Percentiles rank a stretch among this genome's conserved stretches.
Conservation (phyloP, 2,113 vertebrate genomes). For the Eleginops maclovinus region DNA sequence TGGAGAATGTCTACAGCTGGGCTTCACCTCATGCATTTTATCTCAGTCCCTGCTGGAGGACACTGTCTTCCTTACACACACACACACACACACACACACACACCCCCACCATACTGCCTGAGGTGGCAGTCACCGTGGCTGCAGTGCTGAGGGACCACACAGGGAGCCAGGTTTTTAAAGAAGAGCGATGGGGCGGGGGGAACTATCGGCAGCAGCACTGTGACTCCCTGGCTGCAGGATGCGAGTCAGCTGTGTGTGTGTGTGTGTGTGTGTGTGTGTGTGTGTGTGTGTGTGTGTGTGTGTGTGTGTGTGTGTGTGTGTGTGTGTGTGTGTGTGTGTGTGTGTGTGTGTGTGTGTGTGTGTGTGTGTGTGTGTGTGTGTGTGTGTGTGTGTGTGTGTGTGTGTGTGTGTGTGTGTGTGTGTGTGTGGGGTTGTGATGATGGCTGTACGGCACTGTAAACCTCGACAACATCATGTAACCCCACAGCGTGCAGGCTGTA, state of each 20-base stretch:
- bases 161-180: constrained; percentile 28
- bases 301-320: too few relatives aligned
- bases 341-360: too few relatives aligned
- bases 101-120: constrained; percentile 27
- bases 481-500: constrained; percentile 8
- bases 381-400: too few relatives aligned
- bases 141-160: constrained; percentile 70
- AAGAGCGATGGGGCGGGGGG: constrained; percentile 46
- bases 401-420: neutral
- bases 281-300: too few relatives aligned
- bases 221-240: constrained; percentile 49
- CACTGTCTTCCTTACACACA: constrained; percentile 29
- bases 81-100: constrained; percentile 17
- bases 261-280: too few relatives aligned
- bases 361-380: too few relatives aligned
- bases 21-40: constrained; percentile 50
- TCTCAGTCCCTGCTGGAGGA: constrained; percentile 47
- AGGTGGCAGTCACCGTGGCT: constrained; percentile 56
- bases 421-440: constrained; percentile 43
- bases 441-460: constrained; percentile 33
- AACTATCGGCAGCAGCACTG: neutral
- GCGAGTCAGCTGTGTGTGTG: constrained; percentile 46
- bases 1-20: constrained; percentile 5
- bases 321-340: too few relatives aligned
- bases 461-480: constrained; percentile 18